phyloP scores from a whole-genome alignment of 2,888 invertebrate species.

The Phasia obesa region DNA sequence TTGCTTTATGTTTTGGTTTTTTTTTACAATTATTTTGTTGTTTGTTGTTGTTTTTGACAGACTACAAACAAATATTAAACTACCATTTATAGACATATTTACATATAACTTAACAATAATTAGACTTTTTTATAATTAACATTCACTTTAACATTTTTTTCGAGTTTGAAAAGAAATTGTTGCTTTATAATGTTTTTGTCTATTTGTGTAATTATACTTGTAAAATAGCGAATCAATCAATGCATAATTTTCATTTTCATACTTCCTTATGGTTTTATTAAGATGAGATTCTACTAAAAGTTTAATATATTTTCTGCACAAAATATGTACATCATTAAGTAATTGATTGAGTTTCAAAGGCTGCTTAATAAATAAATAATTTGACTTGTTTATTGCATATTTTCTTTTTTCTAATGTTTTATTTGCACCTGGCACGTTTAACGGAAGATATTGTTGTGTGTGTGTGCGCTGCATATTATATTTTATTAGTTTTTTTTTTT shows the following conservation, averaged over 20 bases:
- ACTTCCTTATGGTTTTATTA: conserved; percentile 12
- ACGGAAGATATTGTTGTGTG: conserved; percentile 56
- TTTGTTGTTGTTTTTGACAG: conserved; percentile 24
- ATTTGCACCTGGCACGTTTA: conserved; percentile 58
- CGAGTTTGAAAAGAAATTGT: conserved; percentile 20
- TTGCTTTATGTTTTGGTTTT: no score
- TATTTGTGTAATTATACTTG: neutral
- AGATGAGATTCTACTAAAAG: conserved; percentile 61
- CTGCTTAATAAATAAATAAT: conserved; percentile 55
- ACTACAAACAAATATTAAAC: conserved; percentile 55
- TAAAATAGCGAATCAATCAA: conserved; percentile 1
- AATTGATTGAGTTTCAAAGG: conserved; percentile 63
- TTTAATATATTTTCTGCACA: conserved; percentile 2
- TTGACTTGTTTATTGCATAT: conserved; percentile 57
- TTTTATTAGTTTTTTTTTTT: conserved; percentile 16
- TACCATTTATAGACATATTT: conserved; percentile 17
- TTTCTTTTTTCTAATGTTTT: conserved; percentile 26
- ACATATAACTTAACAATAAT: conserved; percentile 41
- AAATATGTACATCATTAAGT: conserved; percentile 48
- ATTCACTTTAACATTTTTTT: neutral
- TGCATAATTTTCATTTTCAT: neutral
- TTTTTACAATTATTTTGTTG: no score
- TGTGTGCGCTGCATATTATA: conserved; percentile 9
- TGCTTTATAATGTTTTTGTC: conserved; percentile 9
- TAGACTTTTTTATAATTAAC: conserved; percentile 26